A percentile compares a stretch with the other conserved stretches of the same genome.
phyloP scores from a whole-genome alignment of 1,140 invertebrate genomes.

The Aradophagus sp. region DNA sequence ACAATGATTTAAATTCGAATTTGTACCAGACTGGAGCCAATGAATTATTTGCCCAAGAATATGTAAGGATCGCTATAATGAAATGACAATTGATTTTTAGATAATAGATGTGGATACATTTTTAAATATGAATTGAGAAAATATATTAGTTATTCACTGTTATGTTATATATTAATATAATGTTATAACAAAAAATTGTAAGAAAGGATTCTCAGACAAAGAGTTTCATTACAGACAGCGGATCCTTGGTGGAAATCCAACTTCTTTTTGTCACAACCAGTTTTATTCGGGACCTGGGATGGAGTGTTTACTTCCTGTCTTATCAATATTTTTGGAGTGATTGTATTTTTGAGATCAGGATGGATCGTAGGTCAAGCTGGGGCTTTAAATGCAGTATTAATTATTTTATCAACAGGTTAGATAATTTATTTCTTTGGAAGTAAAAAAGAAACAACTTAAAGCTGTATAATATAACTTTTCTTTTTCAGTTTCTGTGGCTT shows the following conservation, averaged over 20 bases:
- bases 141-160: no score
- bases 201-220: no score
- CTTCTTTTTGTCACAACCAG: constrained; percentile 93
- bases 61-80: constrained; percentile 78
- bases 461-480: constrained; percentile 11
- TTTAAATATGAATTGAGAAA: no score
- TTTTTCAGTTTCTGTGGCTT: constrained; percentile 84
- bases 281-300: constrained; percentile 98
- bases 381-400: constrained; percentile 88
- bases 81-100: no score
- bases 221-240: constrained; percentile 78
- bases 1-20: constrained; percentile 83
- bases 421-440: no score
- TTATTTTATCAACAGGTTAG: constrained; percentile 89
- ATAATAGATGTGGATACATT: no score
- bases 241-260: constrained; percentile 94
- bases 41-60: constrained; percentile 91
- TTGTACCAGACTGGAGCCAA: constrained; percentile 88
- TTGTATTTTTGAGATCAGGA: constrained; percentile 95
- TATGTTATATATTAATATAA: no score
- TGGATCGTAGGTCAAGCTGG: constrained; percentile 98
- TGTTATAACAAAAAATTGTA: no score
- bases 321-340: constrained; percentile 97
- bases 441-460: no score
- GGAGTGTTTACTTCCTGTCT: constrained; percentile 96